These are phyloP conservation scores for Ethmia dodecea DNA, from an alignment of 2,888 invertebrate species.

Conservation along the genomic window DNA sequence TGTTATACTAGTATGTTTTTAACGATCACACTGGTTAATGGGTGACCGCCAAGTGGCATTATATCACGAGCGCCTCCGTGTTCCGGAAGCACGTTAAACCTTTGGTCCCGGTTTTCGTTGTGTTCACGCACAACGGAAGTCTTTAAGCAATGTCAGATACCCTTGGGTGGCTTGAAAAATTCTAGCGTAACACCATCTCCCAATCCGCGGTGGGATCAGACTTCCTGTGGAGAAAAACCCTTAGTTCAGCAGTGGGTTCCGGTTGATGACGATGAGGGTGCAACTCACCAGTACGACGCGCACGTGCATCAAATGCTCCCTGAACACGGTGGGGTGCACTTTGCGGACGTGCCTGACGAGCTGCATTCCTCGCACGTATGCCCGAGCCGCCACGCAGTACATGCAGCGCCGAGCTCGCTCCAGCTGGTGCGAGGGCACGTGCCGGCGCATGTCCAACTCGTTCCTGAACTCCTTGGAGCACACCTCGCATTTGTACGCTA, in stretches of 20 bases:
- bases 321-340: conserved; percentile 82
- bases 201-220: no score
- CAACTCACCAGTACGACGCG: conserved; percentile 33
- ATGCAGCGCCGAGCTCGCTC: conserved; percentile 87
- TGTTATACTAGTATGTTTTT: no score
- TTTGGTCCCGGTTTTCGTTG: no score
- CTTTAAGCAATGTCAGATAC: no score
- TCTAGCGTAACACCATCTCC: no score
- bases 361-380: conserved; percentile 88
- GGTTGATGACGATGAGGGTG: not conserved
- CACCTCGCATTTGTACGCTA: conserved; percentile 55
- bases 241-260: not conserved
- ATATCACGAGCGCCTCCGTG: no score
- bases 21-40: no score
- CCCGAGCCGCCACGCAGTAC: conserved; percentile 81
- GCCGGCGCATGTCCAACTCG: conserved; percentile 83
- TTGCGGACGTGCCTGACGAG: conserved; percentile 86
- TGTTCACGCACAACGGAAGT: no score
- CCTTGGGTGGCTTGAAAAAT: no score
- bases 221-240: no score
- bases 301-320: conserved; percentile 52
- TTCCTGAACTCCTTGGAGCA: conserved; percentile 83
- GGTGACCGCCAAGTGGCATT: no score
- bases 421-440: conserved; percentile 83
- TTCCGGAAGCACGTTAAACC: no score